phyloP scores from a whole-genome alignment of 2,797 vertebrate species.

The Microtus agrestis region DNA sequence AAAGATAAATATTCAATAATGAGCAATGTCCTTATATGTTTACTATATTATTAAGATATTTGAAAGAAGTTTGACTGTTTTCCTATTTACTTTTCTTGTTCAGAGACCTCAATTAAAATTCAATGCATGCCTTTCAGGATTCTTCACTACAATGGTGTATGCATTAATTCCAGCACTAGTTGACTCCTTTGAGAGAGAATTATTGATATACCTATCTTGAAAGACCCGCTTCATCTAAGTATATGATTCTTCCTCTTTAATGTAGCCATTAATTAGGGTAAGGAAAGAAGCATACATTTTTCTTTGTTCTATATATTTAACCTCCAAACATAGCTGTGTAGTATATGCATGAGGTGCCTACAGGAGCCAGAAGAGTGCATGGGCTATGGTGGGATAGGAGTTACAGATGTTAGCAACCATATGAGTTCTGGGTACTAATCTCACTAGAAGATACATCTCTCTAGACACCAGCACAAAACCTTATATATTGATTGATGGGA shows the following conservation, averaged over 20 bases:
- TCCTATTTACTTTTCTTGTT: neutral
- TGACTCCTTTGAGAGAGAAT: neutral
- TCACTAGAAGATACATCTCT: neutral
- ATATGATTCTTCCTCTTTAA: neutral
- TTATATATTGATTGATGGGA: neutral
- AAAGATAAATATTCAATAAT: neutral
- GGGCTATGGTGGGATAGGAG: neutral
- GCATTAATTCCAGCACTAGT: neutral
- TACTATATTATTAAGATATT: neutral
- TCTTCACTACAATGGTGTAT: too few relatives aligned
- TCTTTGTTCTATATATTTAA: neutral
- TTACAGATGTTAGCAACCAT: too few relatives aligned
- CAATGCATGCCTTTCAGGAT: fast-evolving
- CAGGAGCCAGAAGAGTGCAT: neutral
- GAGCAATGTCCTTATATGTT: neutral
- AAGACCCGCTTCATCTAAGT: neutral
- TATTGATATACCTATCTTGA: too few relatives aligned
- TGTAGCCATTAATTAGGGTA: neutral
- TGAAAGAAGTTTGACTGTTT: too few relatives aligned
- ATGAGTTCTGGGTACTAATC: neutral
- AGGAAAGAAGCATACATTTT: neutral
- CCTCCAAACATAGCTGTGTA: too few relatives aligned
- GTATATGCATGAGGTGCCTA: neutral
- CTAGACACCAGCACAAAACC: too few relatives aligned
- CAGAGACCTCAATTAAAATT: neutral